Percentiles rank a stretch among this genome's conserved stretches.
phyloP scores from a whole-genome alignment of 2,113 vertebrate species.

The Gopherus evgoodei region DNA sequence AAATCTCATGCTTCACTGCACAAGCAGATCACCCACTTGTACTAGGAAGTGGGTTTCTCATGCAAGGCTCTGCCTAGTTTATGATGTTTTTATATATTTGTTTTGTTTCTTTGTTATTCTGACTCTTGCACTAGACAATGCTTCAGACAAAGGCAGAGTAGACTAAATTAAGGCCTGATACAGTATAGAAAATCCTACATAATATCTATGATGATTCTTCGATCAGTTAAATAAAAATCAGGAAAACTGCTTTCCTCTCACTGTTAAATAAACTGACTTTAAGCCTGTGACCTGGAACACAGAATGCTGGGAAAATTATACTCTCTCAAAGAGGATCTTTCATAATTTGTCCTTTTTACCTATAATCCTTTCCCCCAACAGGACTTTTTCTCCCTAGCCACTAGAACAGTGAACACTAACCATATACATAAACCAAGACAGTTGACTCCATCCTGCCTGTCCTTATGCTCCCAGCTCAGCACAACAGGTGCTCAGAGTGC shows the following conservation, averaged over 20 bases:
- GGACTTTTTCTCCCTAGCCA: background rate
- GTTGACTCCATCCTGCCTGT: background rate
- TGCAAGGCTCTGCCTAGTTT: rapidly evolving
- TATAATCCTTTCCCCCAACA: background rate
- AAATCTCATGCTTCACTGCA: constrained; percentile 45
- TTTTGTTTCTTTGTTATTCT: background rate
- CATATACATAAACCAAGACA: background rate
- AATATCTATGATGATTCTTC: background rate
- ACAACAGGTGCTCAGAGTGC: background rate
- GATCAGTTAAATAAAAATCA: constrained; percentile 26
- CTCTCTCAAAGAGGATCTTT: background rate
- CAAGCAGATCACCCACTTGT: constrained; percentile 30
- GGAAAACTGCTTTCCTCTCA: background rate
- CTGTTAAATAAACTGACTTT: background rate
- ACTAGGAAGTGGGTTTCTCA: background rate
- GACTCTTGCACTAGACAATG: too few species aligned
- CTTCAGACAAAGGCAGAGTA: background rate
- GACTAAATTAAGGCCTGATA: background rate
- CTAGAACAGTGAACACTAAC: background rate
- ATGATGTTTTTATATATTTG: background rate
- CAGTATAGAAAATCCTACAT: background rate
- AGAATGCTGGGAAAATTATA: background rate
- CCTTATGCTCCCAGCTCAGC: background rate
- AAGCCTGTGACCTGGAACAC: background rate
- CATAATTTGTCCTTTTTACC: background rate